Base-by-base conservation (phyloP, 2,888 invertebrate genomes). In the Trachelus tabidus region DNA sequence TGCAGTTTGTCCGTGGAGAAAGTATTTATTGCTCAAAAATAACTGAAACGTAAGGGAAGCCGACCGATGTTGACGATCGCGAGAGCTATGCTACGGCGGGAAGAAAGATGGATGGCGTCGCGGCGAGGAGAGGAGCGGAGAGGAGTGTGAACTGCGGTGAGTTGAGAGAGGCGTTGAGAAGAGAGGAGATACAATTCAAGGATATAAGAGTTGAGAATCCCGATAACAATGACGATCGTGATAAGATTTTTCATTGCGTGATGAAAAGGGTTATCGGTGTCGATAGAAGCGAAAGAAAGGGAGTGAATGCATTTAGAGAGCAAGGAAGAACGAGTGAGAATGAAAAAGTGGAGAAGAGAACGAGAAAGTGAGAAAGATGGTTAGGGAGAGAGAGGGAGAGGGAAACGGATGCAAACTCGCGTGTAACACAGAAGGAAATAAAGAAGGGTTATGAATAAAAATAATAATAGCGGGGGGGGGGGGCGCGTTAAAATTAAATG, bases 21-120 rank as follows among this genome's bases (percentile, higher is more conserved):
- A 91, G 91, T 91, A 91, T 91, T 91, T 91, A 91, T 91, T 90
- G 91, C 90, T 91, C 89, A 89, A 91, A 87, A 89, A 90, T 87
- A 76, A 76, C 9, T 56, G 56, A 69, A 76, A 30, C 35, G 74
- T 33, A 74, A 74, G 35, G 88, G 87, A 85, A 85, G 83, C 82
- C 79, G 84, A 83, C 83, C 82, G 83, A 84, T 74, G 23, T 75
- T 35, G 75, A 34, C 68, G 75, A 69, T 79, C 73, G 76, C 73
- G 77, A 76, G 56, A 56, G 84, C 83, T 83, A 83, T 83, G 82
- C 80, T 80, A 84, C 81, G 84, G 81, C 81, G 83, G n/a, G 75
- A 76, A 83, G 79, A 76, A 81, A 80, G 76, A 78, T 71, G 78
- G 76, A 83, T 77, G 75, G 81, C 81, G 81, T 81, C 78, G 74